Percentiles rank a stretch among this genome's conserved stretches.
Evolutionary conservation across 2,113 vertebrate species (phyloP).

Genomic region (rat (Rattus norvegicus)): DNA sequence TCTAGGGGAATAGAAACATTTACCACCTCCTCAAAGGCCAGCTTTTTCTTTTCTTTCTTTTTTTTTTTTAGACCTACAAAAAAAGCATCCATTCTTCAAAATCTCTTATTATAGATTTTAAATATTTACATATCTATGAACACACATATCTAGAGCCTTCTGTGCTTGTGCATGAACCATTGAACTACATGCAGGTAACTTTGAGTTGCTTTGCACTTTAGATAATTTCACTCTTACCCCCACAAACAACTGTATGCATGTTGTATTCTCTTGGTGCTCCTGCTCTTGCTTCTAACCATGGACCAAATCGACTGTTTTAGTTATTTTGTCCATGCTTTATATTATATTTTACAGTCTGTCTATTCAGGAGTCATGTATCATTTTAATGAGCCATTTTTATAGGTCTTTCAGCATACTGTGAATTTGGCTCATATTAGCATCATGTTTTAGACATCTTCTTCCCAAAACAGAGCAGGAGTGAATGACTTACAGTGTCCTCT

Average conservation of each 20-base stretch:
- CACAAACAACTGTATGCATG: background rate
- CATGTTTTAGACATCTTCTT: background rate
- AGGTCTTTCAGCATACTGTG: background rate
- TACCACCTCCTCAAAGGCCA: background rate
- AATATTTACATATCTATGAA: background rate
- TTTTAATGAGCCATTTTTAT: constrained; percentile 10
- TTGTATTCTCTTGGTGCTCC: background rate
- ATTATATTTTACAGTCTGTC: background rate
- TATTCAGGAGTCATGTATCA: background rate
- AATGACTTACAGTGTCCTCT: background rate
- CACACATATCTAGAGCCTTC: background rate
- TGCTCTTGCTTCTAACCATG: background rate
- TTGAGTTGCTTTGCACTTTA: background rate
- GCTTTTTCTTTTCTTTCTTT: background rate
- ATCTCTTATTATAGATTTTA: background rate
- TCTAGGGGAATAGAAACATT: background rate
- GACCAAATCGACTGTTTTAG: background rate
- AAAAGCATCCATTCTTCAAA: background rate
- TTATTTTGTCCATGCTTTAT: background rate
- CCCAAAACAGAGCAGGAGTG: background rate
- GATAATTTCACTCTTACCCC: background rate
- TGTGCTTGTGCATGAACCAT: background rate
- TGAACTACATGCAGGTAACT: background rate
- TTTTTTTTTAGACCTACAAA: background rate
- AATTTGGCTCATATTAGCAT: constrained; percentile 12